Percentiles rank a stretch among this genome's conserved stretches.
Evolutionary conservation across 2,888 invertebrate species (phyloP).

Genomic region (Aelia acuminata): DNA sequence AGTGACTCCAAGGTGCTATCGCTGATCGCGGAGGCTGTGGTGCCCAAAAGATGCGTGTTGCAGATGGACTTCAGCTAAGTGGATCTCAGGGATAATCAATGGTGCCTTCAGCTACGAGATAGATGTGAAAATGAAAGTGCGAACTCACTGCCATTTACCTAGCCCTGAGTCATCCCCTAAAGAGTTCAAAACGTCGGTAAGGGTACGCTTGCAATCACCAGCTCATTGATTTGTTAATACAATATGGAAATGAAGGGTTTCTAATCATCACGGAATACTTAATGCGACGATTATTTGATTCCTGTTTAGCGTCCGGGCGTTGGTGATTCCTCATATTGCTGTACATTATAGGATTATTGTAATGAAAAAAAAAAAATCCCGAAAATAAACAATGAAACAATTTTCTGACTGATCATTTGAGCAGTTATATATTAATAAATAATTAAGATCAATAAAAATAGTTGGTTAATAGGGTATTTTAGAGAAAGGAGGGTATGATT

Average conservation of each 20-base stretch:
- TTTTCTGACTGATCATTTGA: too few species aligned
- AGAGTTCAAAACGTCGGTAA: not conserved
- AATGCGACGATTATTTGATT: not conserved
- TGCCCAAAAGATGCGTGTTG: not conserved
- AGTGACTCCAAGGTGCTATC: not conserved
- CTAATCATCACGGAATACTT: not conserved
- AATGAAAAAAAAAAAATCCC: too few species aligned
- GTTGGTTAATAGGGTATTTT: too few species aligned
- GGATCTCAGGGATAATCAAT: not conserved
- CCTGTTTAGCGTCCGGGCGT: not conserved
- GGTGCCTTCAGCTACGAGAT: not conserved
- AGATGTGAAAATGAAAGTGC: not conserved
- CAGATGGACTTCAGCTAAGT: not conserved
- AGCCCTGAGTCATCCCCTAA: not conserved
- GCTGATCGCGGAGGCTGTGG: not conserved
- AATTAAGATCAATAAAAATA: too few species aligned
- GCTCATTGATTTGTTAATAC: slow-evolving; percentile 9
- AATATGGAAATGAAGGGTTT: not conserved
- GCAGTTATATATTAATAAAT: too few species aligned
- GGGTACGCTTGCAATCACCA: not conserved
- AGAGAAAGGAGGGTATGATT: too few species aligned
- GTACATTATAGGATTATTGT: too few species aligned
- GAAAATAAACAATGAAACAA: too few species aligned
- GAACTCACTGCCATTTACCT: not conserved
- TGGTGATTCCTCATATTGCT: not conserved